Base-by-base conservation (phyloP, 2,888 invertebrate species). In the Argyresthia goedartella region DNA sequence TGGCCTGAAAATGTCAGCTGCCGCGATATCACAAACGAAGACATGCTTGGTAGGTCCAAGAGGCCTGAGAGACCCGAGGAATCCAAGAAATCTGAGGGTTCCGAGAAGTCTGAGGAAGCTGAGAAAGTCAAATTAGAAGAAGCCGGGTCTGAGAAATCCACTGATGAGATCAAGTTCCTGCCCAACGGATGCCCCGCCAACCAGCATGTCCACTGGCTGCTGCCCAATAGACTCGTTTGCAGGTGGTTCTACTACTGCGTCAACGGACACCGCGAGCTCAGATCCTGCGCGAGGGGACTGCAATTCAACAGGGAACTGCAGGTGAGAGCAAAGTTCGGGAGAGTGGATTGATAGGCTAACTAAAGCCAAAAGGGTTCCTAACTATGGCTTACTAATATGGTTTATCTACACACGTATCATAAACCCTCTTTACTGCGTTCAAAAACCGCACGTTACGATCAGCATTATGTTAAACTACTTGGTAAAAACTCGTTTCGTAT, bases 1-100 rank as follows among this genome's bases (percentile, higher is more conserved):
- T 90, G 81, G 66, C 74, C 81, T 3, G 68, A 73, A 55, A 88
- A 89, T 60, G 89, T 90, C 2, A 75, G 89, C 48, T 91, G 90
- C 59, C 74, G 80, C 0, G 43, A 43, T 1, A n/a, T n/a, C n/a
- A n/a, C n/a, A n/a, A n/a, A n/a, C 46, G n/a, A n/a, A 54, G 25
- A 14, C 16, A 14, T 8, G 7, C 8, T 10, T 10, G 35, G 9
- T 36, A n/a, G n/a, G 9, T 13, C 7, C 8, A n/a, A 16, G 8
- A 14, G 10, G 14, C 10, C 36, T 36, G 36, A 8, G 10, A 36
- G 7, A 42, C 13, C 43, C 43, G 43, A 43, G 15, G 43, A n/a
- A n/a, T n/a, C n/a, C n/a, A n/a, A n/a, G n/a, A n/a, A n/a, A n/a
- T n/a, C n/a, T n/a, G n/a, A n/a, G n/a, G n/a, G n/a, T n/a, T n/a